Percentiles rank a stretch among this genome's conserved stretches.
phyloP scores from a whole-genome alignment of 1,140 invertebrate genomes.

The Micrasema minimum region DNA sequence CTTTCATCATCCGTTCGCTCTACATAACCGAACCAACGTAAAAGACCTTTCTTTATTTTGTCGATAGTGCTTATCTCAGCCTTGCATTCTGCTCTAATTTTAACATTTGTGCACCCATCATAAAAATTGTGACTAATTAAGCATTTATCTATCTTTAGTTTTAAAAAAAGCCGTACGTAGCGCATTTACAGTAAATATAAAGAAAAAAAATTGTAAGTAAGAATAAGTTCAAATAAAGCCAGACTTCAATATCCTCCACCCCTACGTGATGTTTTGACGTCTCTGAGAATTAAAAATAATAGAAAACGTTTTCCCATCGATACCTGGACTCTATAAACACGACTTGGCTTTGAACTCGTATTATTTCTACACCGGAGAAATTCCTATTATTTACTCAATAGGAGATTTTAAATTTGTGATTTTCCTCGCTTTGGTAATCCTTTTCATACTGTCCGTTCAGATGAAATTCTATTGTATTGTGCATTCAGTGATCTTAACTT shows the following conservation, averaged over 20 bases:
- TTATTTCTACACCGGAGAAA: slow-evolving; percentile 10
- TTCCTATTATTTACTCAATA: slow-evolving; percentile 20
- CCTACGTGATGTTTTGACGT: slow-evolving; percentile 37
- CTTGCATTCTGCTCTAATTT: too few species aligned
- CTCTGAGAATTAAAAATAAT: slow-evolving; percentile 32
- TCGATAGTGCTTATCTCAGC: too few species aligned
- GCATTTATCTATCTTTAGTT: too few species aligned
- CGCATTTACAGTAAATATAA: too few species aligned
- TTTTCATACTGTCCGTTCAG: not conserved
- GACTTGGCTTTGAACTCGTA: not conserved
- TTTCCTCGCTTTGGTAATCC: slow-evolving; percentile 27
- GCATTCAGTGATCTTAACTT: not conserved
- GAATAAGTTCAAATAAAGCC: not conserved
- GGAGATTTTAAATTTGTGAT: slow-evolving; percentile 41
- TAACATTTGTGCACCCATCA: too few species aligned
- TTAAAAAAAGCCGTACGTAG: too few species aligned
- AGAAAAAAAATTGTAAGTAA: too few species aligned
- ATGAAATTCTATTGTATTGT: not conserved
- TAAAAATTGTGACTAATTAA: too few species aligned
- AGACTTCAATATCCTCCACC: slow-evolving; percentile 4
- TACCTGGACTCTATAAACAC: slow-evolving; percentile 18
- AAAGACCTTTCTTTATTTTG: too few species aligned
- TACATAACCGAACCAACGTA: too few species aligned
- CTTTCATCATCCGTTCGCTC: too few species aligned
- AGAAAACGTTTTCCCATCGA: slow-evolving; percentile 33